Base-by-base conservation (phyloP, 1,140 invertebrate species). In the Plutomurus gul region DNA sequence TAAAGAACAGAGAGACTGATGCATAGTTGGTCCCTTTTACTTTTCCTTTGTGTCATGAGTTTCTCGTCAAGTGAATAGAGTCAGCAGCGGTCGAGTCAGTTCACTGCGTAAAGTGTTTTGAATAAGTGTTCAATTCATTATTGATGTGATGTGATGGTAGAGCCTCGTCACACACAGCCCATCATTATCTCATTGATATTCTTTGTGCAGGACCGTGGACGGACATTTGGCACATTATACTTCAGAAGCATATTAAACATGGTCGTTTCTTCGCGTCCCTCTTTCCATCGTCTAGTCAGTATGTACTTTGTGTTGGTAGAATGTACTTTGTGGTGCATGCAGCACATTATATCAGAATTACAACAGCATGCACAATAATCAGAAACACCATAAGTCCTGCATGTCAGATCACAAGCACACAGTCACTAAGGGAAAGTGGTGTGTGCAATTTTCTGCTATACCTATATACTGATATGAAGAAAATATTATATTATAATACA, bases 211-310 rank as follows among this genome's bases (percentile, higher is more conserved):
- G 70, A 71, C 49, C 43, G 70, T 75, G 73, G n/a, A 72, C 65
- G 74, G 74, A 74, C 75, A 76, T 77, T 81, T 77, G 75, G 79
- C 79, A 81, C 75, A 81, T 77, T 76, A 77, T 70, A 79, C 51
- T 70, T 76, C 75, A 76, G 79, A 25, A 80, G 79, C 74, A 78
- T 78, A 78, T 78, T 78, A 78, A 78, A 77, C 36, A 65, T 65
- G 56, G 56, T 65, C 27, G 56, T 65, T 65, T 65, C 56, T 46
- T n/a, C n/a, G n/a, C n/a, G n/a, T n/a, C n/a, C n/a, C n/a, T n/a
- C n/a, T n/a, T n/a, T n/a, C n/a, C n/a, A n/a, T n/a, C n/a, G n/a
- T n/a, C 3, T 30, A 10, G 4, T 3, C 11, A 30, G 37, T 22
- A 43, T 40, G 33, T 72, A 33, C 1, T 60, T 7, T 25, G 56